Conservation (phyloP, 2,113 vertebrate genomes). For the Mormyrus lacerda region DNA sequence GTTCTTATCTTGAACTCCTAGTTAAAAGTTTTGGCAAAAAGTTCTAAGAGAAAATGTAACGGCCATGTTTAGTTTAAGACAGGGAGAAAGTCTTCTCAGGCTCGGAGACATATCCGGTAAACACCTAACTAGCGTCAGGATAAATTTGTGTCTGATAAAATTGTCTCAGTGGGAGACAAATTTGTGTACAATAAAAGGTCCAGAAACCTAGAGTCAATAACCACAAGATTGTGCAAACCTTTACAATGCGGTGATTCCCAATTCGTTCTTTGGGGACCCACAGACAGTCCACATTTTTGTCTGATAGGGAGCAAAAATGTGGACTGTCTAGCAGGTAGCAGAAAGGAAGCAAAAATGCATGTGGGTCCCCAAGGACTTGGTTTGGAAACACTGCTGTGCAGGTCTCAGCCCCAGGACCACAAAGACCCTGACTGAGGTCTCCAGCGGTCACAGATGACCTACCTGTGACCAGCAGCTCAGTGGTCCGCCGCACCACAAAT, state of each 20-base stretch:
- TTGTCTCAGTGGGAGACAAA: neutral
- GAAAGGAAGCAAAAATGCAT: neutral
- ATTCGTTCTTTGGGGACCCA: neutral
- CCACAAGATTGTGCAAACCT: neutral
- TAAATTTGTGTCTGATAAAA: neutral
- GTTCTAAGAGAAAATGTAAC: neutral
- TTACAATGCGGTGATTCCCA: neutral
- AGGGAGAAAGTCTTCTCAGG: neutral
- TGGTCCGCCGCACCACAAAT: conserved; percentile 92
- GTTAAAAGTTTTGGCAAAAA: neutral
- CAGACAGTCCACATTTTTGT: neutral
- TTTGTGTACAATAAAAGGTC: neutral
- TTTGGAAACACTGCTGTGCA: neutral
- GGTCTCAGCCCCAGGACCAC: neutral
- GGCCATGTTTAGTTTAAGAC: neutral
- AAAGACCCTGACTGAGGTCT: neutral
- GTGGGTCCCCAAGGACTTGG: neutral
- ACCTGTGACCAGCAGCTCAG: conserved; percentile 93
- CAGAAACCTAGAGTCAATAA: neutral
- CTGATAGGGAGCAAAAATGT: neutral
- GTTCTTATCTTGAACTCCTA: conserved; percentile 3
- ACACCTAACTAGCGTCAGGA: neutral
- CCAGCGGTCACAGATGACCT: conserved; percentile 26
- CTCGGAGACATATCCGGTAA: neutral
- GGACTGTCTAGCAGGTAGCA: neutral